Percentiles rank a stretch among this genome's conserved stretches.
These are phyloP conservation scores for Caretta caretta DNA, from an alignment of 2,113 vertebrate species.

Conservation along the genomic window DNA sequence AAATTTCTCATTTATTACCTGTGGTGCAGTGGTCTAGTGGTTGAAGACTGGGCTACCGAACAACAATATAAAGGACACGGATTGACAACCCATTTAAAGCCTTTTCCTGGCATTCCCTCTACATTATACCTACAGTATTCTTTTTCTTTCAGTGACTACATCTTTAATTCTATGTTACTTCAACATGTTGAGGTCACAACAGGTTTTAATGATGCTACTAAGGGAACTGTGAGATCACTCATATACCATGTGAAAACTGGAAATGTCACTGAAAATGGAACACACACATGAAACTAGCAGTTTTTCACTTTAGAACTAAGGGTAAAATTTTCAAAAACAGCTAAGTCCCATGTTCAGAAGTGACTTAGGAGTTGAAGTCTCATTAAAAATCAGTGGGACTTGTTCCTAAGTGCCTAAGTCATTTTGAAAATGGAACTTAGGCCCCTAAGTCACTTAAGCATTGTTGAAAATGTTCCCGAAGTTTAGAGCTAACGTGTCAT, in stretches of 20 bases:
- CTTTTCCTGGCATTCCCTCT: neutral
- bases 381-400: neutral
- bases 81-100: neutral
- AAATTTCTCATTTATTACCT: neutral
- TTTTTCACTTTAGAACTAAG: neutral
- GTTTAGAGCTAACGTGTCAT: neutral
- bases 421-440: neutral
- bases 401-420: neutral
- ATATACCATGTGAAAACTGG: neutral
- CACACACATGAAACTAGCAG: neutral
- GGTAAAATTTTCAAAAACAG: neutral
- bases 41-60: neutral
- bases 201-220: neutral
- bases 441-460: neutral
- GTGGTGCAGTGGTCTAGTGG: neutral
- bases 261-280: neutral
- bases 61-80: neutral
- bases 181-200: constrained; percentile 9
- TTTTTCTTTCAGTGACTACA: neutral
- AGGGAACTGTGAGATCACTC: constrained; percentile 38
- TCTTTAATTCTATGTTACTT: neutral
- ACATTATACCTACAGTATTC: neutral
- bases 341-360: neutral
- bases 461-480: neutral
- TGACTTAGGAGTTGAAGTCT: neutral